These are phyloP conservation scores for Camponotus fellah DNA, from an alignment of 2,888 invertebrate species.

Conservation along the genomic window DNA sequence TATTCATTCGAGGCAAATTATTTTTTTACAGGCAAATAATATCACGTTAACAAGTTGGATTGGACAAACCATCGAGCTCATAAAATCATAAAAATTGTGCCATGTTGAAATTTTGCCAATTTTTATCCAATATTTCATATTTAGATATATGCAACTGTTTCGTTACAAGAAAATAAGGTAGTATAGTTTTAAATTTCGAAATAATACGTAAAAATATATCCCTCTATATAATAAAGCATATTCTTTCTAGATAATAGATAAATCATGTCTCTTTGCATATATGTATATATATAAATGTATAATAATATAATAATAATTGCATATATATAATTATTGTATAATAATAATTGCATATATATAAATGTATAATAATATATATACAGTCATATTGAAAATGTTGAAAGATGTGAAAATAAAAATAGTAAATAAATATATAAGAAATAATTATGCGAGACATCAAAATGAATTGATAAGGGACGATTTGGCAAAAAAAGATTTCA, in stretches of 20 bases:
- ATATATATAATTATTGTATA: too few species aligned
- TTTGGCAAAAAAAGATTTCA: too few species aligned
- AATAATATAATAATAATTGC: too few species aligned
- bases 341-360: neutral
- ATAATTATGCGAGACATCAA: neutral
- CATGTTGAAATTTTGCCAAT: slow-evolving; percentile 24
- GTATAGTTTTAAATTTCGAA: slow-evolving; percentile 5
- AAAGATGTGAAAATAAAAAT: neutral
- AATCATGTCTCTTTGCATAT: neutral
- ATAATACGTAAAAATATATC: slow-evolving; percentile 13
- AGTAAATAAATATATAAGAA: neutral
- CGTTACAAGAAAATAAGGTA: slow-evolving; percentile 17
- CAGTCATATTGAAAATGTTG: neutral
- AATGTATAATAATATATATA: neutral
- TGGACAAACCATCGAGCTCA: neutral
- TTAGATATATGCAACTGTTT: neutral
- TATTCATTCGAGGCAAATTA: slow-evolving; percentile 37
- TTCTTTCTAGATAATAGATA: neutral
- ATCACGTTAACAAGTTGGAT: slow-evolving; percentile 1
- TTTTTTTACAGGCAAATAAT: slow-evolving; percentile 26
- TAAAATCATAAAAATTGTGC: slow-evolving; percentile 19
- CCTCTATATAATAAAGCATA: neutral
- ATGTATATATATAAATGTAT: neutral
- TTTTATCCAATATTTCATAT: slow-evolving; percentile 14
- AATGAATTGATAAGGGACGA: neutral